Percentiles rank a stretch among this genome's conserved stretches.
Evolutionary conservation across 2,888 invertebrate species (phyloP).

Genomic region (Villa cingulata): DNA sequence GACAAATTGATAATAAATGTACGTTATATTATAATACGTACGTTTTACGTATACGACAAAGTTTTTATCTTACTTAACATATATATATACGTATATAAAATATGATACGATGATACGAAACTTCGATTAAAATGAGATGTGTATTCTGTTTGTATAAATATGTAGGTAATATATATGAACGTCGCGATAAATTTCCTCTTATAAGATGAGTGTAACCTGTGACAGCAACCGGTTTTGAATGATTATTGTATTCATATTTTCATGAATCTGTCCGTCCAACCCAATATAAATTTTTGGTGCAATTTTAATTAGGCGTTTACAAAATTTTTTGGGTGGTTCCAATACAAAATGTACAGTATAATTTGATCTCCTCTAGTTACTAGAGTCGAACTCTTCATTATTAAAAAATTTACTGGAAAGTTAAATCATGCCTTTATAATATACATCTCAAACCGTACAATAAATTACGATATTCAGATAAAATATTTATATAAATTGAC

Average conservation of each 20-base stretch:
- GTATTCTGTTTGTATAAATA: background rate
- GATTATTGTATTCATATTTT: conserved; percentile 14
- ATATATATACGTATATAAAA: too few species aligned
- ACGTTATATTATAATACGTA: too few species aligned
- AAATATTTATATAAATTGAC: too few species aligned
- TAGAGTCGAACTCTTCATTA: conserved; percentile 1
- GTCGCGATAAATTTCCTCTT: conserved; percentile 2
- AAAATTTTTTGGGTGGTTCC: background rate
- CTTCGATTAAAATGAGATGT: background rate
- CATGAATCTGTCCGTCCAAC: background rate
- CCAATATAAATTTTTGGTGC: background rate
- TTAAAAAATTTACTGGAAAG: background rate
- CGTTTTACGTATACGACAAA: too few species aligned
- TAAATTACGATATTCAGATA: too few species aligned
- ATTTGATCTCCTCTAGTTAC: background rate
- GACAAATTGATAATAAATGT: too few species aligned
- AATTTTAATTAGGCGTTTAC: background rate
- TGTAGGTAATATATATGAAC: background rate
- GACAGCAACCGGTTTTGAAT: conserved; percentile 20
- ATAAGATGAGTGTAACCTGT: conserved; percentile 16
- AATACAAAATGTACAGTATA: background rate
- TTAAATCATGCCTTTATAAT: background rate
- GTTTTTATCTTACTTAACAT: too few species aligned
- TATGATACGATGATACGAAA: background rate
- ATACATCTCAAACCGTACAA: too few species aligned